Base-by-base conservation (phyloP, 2,888 invertebrate genomes). In the Petrolisthes cinctipes region DNA sequence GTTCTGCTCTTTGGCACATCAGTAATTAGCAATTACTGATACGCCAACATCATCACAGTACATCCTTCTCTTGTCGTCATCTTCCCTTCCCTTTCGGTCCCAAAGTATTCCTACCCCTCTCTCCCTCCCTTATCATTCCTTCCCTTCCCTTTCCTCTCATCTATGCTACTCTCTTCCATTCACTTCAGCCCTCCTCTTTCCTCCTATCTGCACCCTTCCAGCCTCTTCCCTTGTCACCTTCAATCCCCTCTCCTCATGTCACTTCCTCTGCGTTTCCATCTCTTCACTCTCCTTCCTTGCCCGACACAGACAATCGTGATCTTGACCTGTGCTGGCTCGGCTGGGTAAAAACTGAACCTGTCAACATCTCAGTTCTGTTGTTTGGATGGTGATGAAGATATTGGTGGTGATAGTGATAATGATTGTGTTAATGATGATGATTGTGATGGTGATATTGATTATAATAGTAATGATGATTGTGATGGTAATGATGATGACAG, bases 51-150 rank as follows among this genome's bases (percentile, higher is more conserved):
- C 61, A 61, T 14, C 61, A 7, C 14, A 11, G 61, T 1, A 11
- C 61, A 61, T 9, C 81, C 57, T 17, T n/a, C 61, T 54, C 81
- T 54, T 80, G 80, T 80, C 54, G 61, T 61, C 61, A 14, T 61
- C 61, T 61, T 5, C n/a, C 71, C n/a, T n/a, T n/a, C 71, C n/a
- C n/a, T n/a, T n/a, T n/a, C n/a, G n/a, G n/a, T n/a, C n/a, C n/a
- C n/a, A n/a, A n/a, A n/a, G n/a, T n/a, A n/a, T n/a, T 20, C n/a
- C n/a, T 71, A 5, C n/a, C 71, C n/a, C 71, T n/a, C 11, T 71
- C 71, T 71, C 11, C n/a, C 71, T n/a, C 71, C 71, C 11, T 20
- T 20, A 71, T 20, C 71, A 71, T 5, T 71, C 71, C 11, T n/a
- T 20, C 11, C 11, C 71, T 11, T 11, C 61, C 7, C 61, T 11